These are phyloP conservation scores for Pachyuromys duprasi DNA, from an alignment of 2,797 vertebrate genomes.

Conservation along the genomic window DNA sequence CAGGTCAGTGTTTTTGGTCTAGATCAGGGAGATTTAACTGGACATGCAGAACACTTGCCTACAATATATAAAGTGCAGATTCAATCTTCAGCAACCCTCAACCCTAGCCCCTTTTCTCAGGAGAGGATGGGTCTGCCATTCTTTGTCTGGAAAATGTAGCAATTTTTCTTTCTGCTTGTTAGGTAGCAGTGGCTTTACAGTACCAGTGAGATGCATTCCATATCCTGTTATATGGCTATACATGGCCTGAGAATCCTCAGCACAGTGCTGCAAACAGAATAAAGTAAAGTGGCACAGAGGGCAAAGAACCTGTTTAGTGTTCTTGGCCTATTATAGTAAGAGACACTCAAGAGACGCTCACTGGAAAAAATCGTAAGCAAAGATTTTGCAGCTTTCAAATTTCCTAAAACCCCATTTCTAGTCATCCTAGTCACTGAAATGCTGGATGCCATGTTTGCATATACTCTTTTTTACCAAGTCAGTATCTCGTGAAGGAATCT, in stretches of 20 bases:
- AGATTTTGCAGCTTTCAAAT: conserved; percentile 28
- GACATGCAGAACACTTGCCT: not conserved
- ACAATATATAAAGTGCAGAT: not conserved
- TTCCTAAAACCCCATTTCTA: not conserved
- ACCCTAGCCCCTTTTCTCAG: not conserved
- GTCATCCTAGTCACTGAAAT: not conserved
- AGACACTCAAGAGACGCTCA: not conserved
- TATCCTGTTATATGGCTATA: not conserved
- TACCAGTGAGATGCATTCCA: not conserved
- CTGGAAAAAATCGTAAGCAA: not conserved
- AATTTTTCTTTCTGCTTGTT: not conserved
- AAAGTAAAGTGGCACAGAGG: not conserved
- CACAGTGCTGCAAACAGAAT: not conserved
- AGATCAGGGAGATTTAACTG: not conserved
- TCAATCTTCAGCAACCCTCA: not conserved
- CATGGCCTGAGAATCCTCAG: not conserved
- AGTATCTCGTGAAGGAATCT: not conserved
- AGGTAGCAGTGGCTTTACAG: not conserved
- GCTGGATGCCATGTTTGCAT: not conserved
- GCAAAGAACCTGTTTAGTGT: not conserved
- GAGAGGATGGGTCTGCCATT: not conserved
- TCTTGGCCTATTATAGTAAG: not conserved
- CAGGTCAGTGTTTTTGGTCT: not conserved
- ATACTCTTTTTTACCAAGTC: not conserved
- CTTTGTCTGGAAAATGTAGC: conserved; percentile 21